Evolutionary conservation across 2,888 invertebrate genomes (phyloP).

Genomic region (Colletes collaris): DNA sequence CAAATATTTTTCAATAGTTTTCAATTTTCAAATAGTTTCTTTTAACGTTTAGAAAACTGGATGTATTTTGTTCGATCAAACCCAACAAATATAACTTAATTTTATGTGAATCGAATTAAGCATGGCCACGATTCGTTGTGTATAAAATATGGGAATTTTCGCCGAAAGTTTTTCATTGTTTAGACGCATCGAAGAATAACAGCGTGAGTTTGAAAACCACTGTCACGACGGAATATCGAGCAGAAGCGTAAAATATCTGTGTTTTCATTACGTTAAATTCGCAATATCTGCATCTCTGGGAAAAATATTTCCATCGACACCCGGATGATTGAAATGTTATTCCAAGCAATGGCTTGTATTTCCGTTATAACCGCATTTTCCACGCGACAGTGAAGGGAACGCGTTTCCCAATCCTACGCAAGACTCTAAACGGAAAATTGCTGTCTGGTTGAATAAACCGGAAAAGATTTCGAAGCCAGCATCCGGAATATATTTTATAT

Average conservation of each 20-base stretch:
- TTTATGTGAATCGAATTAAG: no score
- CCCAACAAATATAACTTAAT: no score
- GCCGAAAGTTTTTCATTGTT: no score
- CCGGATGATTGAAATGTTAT: conserved; percentile 52
- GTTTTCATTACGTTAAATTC: conserved; percentile 34
- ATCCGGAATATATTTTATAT: conserved; percentile 7
- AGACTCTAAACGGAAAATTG: conserved; percentile 44
- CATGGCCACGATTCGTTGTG: no score
- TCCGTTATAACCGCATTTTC: conserved; percentile 49
- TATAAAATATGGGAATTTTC: no score
- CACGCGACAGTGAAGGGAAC: conserved; percentile 11
- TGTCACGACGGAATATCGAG: no score
- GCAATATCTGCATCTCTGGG: conserved; percentile 15
- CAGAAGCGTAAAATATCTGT: conserved; percentile 24
- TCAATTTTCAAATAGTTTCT: no score
- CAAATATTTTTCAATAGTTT: no score
- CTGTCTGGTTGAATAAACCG: conserved; percentile 46
- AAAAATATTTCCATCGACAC: conserved; percentile 30
- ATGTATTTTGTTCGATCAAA: no score
- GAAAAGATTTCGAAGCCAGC: conserved; percentile 23
- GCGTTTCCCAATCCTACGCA: not conserved
- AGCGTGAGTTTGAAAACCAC: no score
- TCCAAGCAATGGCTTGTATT: conserved; percentile 41
- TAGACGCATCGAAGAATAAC: no score
- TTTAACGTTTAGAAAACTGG: no score